Conservation (phyloP, 2,797 vertebrate species). For the Scleropages formosus region DNA sequence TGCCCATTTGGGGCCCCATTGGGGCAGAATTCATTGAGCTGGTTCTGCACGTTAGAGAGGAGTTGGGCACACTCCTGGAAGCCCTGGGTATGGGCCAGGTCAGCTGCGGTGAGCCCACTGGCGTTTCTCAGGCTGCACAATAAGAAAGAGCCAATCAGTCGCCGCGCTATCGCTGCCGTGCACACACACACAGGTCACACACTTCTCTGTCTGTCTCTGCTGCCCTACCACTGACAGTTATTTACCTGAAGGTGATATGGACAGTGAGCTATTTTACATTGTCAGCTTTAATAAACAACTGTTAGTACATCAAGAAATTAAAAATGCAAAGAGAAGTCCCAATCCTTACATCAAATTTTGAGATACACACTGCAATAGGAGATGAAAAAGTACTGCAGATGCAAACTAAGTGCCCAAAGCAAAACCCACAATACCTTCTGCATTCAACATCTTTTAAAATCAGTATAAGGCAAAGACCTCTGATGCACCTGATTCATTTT, state of each 20-base stretch:
- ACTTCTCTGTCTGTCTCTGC: slow-evolving; percentile 31
- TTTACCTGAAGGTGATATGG: slow-evolving; percentile 62
- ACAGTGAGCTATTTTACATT: slow-evolving; percentile 30
- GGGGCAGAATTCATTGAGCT: slow-evolving; percentile 75
- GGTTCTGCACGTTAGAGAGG: slow-evolving; percentile 86
- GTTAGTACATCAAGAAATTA: slow-evolving; percentile 22
- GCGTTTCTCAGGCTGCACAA: slow-evolving; percentile 86
- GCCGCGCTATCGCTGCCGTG: slow-evolving; percentile 35
- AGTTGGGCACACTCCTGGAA: slow-evolving; percentile 87
- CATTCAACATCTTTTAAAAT: not conserved
- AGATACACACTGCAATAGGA: slow-evolving; percentile 44
- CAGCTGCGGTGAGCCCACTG: slow-evolving; percentile 89
- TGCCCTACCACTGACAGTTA: slow-evolving; percentile 60
- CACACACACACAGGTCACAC: slow-evolving; percentile 26
- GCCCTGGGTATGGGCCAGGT: slow-evolving; percentile 89
- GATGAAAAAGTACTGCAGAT: slow-evolving; percentile 26
- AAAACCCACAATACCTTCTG: not conserved
- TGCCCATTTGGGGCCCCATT: slow-evolving; percentile 77
- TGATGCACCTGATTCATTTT: not conserved
- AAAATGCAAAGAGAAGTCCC: slow-evolving; percentile 15
- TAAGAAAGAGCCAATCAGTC: slow-evolving; percentile 75
- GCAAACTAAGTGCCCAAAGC: not conserved
- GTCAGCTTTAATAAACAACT: slow-evolving; percentile 20
- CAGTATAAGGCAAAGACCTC: not conserved
- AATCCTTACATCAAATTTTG: slow-evolving; percentile 30